Conservation (phyloP, 2,888 invertebrate species). For the Tenthredo amoena region DNA sequence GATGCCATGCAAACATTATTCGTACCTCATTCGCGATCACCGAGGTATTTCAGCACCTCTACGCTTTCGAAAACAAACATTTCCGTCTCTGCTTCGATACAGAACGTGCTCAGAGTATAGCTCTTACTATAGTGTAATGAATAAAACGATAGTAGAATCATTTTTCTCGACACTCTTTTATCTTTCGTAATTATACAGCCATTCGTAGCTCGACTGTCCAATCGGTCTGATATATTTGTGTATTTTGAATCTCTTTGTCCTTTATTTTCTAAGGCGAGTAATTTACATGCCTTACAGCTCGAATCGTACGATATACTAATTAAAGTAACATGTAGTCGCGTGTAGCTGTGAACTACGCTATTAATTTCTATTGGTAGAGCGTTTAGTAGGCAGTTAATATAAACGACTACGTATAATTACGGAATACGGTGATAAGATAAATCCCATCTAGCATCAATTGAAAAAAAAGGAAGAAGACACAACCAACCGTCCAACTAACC, state of each 20-base stretch:
- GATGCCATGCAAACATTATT: neutral
- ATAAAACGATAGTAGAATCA: neutral
- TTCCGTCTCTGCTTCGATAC: neutral
- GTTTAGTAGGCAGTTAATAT: constrained; percentile 36
- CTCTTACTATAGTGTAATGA: neutral
- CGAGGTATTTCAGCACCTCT: neutral
- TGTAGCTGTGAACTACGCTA: constrained; percentile 15
- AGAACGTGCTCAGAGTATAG: neutral
- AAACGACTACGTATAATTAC: constrained; percentile 7
- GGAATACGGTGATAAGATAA: constrained; percentile 12
- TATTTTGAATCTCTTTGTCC: neutral
- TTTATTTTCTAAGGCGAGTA: neutral
- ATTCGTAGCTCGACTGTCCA: neutral
- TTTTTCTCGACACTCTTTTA: neutral
- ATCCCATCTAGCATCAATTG: neutral
- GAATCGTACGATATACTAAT: constrained; percentile 26
- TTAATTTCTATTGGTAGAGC: constrained; percentile 28
- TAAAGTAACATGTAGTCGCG: constrained; percentile 23
- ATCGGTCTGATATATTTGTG: neutral
- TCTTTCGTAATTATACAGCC: constrained; percentile 2
- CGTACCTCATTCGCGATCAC: neutral
- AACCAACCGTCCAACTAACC: neutral
- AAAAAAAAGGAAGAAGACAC: neutral
- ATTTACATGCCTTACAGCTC: neutral
- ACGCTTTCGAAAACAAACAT: neutral